Percentiles rank a stretch among this genome's conserved stretches.
Conservation (phyloP, 2,113 vertebrate species). For the Platycercus adscitus region DNA sequence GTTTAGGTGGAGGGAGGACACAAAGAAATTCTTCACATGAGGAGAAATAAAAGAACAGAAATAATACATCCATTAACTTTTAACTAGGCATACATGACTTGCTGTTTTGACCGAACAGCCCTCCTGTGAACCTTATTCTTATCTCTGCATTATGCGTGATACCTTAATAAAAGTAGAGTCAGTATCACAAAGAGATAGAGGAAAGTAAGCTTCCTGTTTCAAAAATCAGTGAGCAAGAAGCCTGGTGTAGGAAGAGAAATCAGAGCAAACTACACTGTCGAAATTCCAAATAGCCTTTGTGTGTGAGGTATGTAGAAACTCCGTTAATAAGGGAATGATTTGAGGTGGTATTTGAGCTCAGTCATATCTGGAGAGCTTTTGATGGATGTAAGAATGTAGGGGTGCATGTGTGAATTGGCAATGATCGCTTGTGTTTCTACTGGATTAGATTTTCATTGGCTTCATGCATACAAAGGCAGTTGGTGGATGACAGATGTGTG, state of each 20-base stretch:
- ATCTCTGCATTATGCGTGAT: not conserved
- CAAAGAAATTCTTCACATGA: not conserved
- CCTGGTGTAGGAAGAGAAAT: not conserved
- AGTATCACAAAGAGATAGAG: conserved; percentile 3
- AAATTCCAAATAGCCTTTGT: not conserved
- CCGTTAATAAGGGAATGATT: accelerated
- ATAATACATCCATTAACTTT: conserved; percentile 59
- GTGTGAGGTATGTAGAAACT: not conserved
- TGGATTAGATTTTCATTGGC: not conserved
- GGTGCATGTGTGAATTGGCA: not conserved
- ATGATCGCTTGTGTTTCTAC: accelerated
- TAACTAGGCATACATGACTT: not conserved
- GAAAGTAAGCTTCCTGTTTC: not conserved
- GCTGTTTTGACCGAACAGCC: not conserved
- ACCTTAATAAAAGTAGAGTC: not conserved
- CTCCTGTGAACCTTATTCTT: not conserved
- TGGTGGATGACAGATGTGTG: not conserved
- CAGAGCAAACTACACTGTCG: not conserved
- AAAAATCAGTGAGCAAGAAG: not conserved
- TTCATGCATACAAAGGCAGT: not conserved
- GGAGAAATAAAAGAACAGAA: not conserved
- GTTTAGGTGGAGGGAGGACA: not conserved
- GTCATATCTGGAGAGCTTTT: not conserved
- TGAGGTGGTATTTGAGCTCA: not conserved
- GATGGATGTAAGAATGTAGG: not conserved